Evolutionary conservation across 2,113 vertebrate species (phyloP), one percentile per base, ranked within the genome.

Genomic region (Scopus umbretta): DNA sequence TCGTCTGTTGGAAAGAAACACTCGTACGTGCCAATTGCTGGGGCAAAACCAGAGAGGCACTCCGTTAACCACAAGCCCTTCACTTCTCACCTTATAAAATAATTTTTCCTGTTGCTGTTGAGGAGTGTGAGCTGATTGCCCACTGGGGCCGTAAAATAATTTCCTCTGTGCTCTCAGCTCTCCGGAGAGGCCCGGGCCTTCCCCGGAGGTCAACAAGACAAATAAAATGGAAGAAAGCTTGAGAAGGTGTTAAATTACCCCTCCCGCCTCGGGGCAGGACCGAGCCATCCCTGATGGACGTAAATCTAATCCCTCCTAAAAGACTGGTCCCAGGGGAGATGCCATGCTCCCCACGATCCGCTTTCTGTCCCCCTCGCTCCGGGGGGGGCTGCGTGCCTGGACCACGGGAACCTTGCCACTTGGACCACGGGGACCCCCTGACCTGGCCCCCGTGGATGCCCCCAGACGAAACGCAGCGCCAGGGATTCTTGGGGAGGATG

Each of bases 331-430:
- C 1, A 6, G 21, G 29, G 43, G 49, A 45, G 13, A 40, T 13
- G 4, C 71, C 5, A 3, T 4, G 0, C 42, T 87, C 45, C 27
- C 52, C 45, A 1, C 0, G 2, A 7, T 25, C 26, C 63, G 17
- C 30, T 29, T 50, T 50, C 50, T 5, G 0, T 14, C 62, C n/a
- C 27, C 34, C 62, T 80, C 0, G 0, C 27, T 65, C n/a, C 0
- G 0, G 40, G 65, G 40, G 65, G 43, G 22, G 14, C 26, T 53
- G 40, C 0, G 0, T 74, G 49, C 34, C 40, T 0, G 0, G 50
- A 22, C 12, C 34, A 2, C 0, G 2, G n/a, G 8, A 13, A 32
- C 30, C 26, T 11, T 40, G 7, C 0, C 1, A 2, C 29, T n/a
- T 34, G 38, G 81, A 30, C 49, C 19, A 5, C 0, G 2, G 42